Evolutionary conservation across 2,113 vertebrate species (phyloP), one percentile per base, ranked within the genome.

Genomic region (Anser brachyrhynchus): DNA sequence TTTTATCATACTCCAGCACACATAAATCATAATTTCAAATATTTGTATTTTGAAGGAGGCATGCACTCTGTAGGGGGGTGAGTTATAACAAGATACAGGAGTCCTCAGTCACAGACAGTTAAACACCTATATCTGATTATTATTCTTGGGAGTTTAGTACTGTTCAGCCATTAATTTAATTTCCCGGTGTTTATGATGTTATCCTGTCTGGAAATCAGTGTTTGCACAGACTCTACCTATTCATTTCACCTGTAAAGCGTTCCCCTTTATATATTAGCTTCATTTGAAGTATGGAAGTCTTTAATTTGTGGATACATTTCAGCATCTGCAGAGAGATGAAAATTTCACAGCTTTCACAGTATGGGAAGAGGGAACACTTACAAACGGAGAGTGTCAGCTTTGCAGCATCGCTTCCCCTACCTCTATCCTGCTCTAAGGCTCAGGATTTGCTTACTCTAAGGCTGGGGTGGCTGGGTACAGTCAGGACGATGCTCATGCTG

Each of bases 141-240:
- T 95, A 84, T 95, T 94, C 57, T 89, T 93, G 77, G 66, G 70
- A 92, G 62, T 89, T 69, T 61, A 79, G 70, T 79, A 54, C 54
- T 87, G 65, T 91, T 93, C 90, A 94, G 69, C 73, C 92, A 92
- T 92, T 93, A 75, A 92, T 92, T 97, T 92, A 92, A 94, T 90
- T 95, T 97, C 66, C 62, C 49, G 57, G 61, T 74, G 73, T 93
- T 95, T 96, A 86, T 78, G 66, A 67, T 92, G 65, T 92, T 96
- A 95, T 87, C 76, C 88, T 93, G 11, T 88, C 84, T 82, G 74
- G 35, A 94, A 67, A 94, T 75, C 80, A 62, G 70, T 87, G 80
- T 93, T 96, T 95, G 46, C 67, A 57, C 70, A 90, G 83, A 65
- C 54, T 88, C 41, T 55, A 13, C 64, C 37, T 95, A 49, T 75